A percentile compares a stretch with the other conserved stretches of the same genome.
Conservation (phyloP, 2,113 vertebrate genomes). For the Chaetops frenatus region DNA sequence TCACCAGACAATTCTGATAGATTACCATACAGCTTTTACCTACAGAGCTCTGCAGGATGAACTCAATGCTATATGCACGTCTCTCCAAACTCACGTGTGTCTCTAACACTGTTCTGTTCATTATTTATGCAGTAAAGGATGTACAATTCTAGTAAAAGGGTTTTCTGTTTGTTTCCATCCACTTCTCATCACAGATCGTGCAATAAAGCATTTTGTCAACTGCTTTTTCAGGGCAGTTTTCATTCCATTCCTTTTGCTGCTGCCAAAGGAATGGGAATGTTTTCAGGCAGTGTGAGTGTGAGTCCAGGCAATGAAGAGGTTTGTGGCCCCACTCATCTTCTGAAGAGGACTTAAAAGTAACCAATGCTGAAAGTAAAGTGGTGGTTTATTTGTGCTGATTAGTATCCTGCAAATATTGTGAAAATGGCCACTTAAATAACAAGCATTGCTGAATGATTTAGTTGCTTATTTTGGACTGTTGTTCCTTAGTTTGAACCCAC, state of each 20-base stretch:
- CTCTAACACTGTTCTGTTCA: not conserved
- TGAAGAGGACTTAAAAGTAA: not conserved
- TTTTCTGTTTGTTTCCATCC: not conserved
- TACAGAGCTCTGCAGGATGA: not conserved
- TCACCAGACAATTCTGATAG: not conserved
- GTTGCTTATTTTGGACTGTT: not conserved
- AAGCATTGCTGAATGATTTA: not conserved
- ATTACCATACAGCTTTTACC: not conserved
- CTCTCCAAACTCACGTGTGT: not conserved
- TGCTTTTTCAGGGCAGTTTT: not conserved
- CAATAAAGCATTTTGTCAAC: conserved; percentile 8
- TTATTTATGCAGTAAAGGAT: not conserved
- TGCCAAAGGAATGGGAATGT: not conserved
- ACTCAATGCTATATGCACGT: not conserved
- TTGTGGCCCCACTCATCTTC: not conserved
- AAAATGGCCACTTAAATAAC: not conserved
- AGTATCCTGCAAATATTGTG: not conserved
- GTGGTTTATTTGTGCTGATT: conserved; percentile 13
- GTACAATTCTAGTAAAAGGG: not conserved
- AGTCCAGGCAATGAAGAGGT: not conserved
- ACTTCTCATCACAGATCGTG: not conserved
- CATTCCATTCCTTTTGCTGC: not conserved
- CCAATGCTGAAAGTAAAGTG: not conserved
- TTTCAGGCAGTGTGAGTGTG: not conserved
- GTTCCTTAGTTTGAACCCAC: not conserved